Evolutionary conservation across 2,113 vertebrate genomes (phyloP).

Genomic region (Periophthalmodon schlosseri): DNA sequence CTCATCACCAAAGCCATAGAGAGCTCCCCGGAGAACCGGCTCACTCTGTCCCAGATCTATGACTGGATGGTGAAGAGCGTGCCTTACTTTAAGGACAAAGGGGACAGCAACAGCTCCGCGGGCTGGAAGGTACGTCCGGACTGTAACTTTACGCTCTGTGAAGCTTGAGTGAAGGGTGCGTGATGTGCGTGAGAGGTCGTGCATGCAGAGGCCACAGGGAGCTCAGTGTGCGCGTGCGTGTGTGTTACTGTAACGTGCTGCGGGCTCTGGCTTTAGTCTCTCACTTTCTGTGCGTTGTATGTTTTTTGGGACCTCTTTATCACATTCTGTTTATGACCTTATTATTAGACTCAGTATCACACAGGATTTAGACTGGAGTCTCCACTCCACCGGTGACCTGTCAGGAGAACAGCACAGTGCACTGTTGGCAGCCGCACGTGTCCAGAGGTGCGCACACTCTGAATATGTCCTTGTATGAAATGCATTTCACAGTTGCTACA

Average conservation of each 20-base stretch:
- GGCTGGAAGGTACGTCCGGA: constrained; percentile 90
- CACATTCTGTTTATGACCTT: too few species aligned
- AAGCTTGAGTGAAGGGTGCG: neutral
- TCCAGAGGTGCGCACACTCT: too few species aligned
- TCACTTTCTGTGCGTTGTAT: neutral
- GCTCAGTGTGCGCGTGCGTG: constrained; percentile 27
- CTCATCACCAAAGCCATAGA: constrained; percentile 98
- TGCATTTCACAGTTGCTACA: too few species aligned
- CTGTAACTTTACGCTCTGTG: neutral
- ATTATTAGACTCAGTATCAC: too few species aligned
- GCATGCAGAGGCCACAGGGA: constrained; percentile 15
- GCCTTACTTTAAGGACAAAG: constrained; percentile 97
- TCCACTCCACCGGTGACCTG: too few species aligned
- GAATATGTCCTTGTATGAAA: too few species aligned
- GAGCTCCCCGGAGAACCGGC: constrained; percentile 92
- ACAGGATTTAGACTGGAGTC: too few species aligned
- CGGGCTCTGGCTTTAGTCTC: constrained; percentile 21
- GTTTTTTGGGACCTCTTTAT: too few species aligned
- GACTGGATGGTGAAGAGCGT: constrained; percentile 99
- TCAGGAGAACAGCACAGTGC: too few species aligned
- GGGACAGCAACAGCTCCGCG: constrained; percentile 93
- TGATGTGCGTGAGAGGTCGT: neutral
- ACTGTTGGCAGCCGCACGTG: too few species aligned
- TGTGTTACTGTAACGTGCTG: constrained; percentile 13
- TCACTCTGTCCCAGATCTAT: constrained; percentile 95